These are phyloP conservation scores for Triplophysa yarkandensis DNA, from an alignment of 2,797 vertebrate species.

Conservation along the genomic window DNA sequence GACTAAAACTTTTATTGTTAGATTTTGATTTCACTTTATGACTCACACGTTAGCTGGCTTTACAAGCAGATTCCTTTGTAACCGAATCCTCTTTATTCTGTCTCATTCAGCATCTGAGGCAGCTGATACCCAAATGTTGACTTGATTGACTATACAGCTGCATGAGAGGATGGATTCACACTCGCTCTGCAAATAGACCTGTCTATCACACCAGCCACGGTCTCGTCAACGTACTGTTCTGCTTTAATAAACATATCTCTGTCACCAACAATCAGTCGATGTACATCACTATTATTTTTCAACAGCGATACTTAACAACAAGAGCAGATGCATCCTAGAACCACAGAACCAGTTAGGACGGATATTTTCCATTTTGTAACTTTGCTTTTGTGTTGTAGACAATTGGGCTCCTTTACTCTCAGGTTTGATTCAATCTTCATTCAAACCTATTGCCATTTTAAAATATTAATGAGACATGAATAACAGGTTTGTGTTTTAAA, in stretches of 20 bases:
- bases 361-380: slow-evolving; percentile 11
- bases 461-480: not conserved
- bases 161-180: slow-evolving; percentile 35
- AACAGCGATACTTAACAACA: slow-evolving; percentile 5
- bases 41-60: not conserved
- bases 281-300: slow-evolving; percentile 18
- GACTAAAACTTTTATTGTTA: not conserved
- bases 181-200: slow-evolving; percentile 50
- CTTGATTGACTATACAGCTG: slow-evolving; percentile 42
- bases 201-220: slow-evolving; percentile 43
- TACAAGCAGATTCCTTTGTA: not conserved
- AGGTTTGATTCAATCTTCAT: slow-evolving; percentile 12
- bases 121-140: slow-evolving; percentile 30
- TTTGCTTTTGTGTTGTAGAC: slow-evolving; percentile 5
- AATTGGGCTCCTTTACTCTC: slow-evolving; percentile 3
- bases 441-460: not conserved
- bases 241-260: slow-evolving; percentile 36
- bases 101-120: slow-evolving; percentile 27
- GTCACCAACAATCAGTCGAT: slow-evolving; percentile 27
- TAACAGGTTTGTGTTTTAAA: not conserved
- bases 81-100: slow-evolving; percentile 10
- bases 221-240: slow-evolving; percentile 9
- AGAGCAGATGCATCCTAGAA: not conserved
- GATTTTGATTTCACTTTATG: not conserved
- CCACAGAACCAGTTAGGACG: not conserved